Evolutionary conservation across 2,888 invertebrate genomes (phyloP).

Genomic region (Altica lythri): DNA sequence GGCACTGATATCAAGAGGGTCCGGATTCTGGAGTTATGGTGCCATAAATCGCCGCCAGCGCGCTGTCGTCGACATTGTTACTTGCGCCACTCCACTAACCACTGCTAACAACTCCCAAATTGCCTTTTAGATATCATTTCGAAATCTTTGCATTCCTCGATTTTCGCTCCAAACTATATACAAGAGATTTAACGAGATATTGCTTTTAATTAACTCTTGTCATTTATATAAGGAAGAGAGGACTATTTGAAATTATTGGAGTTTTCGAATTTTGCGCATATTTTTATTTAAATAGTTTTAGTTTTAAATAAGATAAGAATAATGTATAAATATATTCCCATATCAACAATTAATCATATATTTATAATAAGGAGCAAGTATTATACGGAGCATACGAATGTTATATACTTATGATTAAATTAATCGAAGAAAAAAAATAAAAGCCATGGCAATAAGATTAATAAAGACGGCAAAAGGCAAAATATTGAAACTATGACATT

Average conservation of each 20-base stretch:
- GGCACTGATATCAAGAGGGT: conserved; percentile 27
- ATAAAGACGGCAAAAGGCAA: too few species aligned
- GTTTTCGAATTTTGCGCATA: background rate
- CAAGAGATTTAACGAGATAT: conserved; percentile 22
- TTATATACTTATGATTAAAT: too few species aligned
- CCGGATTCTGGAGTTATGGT: conserved; percentile 32
- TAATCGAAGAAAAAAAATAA: too few species aligned
- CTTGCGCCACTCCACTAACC: conserved; percentile 55
- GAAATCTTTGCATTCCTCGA: conserved; percentile 38
- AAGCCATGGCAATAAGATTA: too few species aligned
- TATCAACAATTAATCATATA: too few species aligned
- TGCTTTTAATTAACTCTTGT: conserved; percentile 19
- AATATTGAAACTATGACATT: too few species aligned
- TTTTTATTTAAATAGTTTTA: background rate
- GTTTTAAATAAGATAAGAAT: too few species aligned
- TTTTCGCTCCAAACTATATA: conserved; percentile 27
- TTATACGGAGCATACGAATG: too few species aligned
- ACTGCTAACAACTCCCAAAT: conserved; percentile 57
- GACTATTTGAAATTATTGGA: background rate
- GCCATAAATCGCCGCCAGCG: conserved; percentile 52
- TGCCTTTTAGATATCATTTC: conserved; percentile 53
- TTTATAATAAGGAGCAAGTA: too few species aligned
- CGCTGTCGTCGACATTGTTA: conserved; percentile 52
- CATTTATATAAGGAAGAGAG: conserved; percentile 1
- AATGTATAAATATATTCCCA: too few species aligned